Evolutionary conservation across 2,888 invertebrate genomes (phyloP), one percentile per base, ranked within the genome.

Genomic region (Synergus gifuensis): DNA sequence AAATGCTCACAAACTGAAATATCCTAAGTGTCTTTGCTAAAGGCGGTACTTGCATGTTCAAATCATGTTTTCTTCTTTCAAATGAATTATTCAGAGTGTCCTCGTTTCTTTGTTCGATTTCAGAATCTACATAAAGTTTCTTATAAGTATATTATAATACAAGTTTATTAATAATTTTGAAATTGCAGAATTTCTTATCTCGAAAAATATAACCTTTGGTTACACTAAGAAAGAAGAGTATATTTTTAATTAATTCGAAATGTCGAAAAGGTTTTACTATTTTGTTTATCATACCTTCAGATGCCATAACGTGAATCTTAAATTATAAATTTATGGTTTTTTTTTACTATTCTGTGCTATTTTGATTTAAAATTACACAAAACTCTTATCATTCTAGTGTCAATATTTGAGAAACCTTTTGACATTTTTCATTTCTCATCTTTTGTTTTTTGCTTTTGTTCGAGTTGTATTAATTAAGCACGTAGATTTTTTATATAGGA

Each of bases 1-100:
- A 12, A 69, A 22, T 36, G 85, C 88, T 88, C 77, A 90, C 90
- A 69, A 90, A 88, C 78, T 90, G 84, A 73, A 89, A 79, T 84
- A 88, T 85, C 40, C 90, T 89, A 2, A 90, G 62, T 16, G 88
- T 86, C 77, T 82, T 87, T 54, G 83, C 81, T 16, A 86, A 22
- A 0, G 78, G 66, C 44, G 77, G 63, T 16, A 83, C 42, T 67
- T 81, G 77, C 66, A 78, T 44, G 36, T 82, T 73, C n/a, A 79
- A 62, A 18, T 79, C 81, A 64, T 14, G 49, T 78, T 76, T 81
- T 64, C 22, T 78, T 69, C 44, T n/a, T 62, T 77, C 22, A 4
- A 40, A 40, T 28, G 11, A 42, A 67, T 63, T 62, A 11, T 40
- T 64, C 58, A 69, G 79, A 1, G 28, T 76, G 54, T 81, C 77